phyloP scores from a whole-genome alignment of 2,113 vertebrate species.

The Tamias sibiricus region DNA sequence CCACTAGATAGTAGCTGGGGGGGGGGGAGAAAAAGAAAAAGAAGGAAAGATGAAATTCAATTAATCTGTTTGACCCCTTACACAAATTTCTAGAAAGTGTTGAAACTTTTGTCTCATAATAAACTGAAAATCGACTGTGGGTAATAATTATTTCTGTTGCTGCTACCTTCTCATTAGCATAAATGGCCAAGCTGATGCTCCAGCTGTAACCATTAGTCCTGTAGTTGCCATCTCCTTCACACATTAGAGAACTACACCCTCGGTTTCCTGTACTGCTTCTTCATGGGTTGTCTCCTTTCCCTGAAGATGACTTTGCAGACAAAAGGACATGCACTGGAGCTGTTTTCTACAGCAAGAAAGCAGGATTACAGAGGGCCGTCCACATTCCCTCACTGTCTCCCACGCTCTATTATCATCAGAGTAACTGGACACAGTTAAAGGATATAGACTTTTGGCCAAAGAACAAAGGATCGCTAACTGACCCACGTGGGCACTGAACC shows the following conservation, averaged over 20 bases:
- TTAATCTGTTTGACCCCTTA: background rate
- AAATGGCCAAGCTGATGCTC: background rate
- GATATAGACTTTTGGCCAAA: slow-evolving; percentile 58
- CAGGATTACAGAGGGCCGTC: background rate
- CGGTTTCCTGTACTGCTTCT: background rate
- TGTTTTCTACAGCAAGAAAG: background rate
- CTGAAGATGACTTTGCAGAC: background rate
- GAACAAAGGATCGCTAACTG: slow-evolving; percentile 62
- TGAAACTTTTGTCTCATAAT: background rate
- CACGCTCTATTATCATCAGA: background rate
- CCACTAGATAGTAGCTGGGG: no score
- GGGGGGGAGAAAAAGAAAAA: no score
- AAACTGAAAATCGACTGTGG: background rate
- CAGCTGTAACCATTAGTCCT: background rate
- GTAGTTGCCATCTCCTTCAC: background rate
- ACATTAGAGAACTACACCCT: background rate
- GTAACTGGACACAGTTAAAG: background rate
- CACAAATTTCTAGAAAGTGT: background rate
- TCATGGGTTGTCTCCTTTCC: background rate
- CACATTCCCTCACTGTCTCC: background rate
- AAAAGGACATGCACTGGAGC: background rate
- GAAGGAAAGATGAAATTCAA: background rate
- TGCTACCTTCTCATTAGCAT: background rate
- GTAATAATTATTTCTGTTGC: background rate
- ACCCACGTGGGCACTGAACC: slow-evolving; percentile 64